phyloP scores from a whole-genome alignment of 2,113 vertebrate genomes.

The Dasypus novemcinctus region DNA sequence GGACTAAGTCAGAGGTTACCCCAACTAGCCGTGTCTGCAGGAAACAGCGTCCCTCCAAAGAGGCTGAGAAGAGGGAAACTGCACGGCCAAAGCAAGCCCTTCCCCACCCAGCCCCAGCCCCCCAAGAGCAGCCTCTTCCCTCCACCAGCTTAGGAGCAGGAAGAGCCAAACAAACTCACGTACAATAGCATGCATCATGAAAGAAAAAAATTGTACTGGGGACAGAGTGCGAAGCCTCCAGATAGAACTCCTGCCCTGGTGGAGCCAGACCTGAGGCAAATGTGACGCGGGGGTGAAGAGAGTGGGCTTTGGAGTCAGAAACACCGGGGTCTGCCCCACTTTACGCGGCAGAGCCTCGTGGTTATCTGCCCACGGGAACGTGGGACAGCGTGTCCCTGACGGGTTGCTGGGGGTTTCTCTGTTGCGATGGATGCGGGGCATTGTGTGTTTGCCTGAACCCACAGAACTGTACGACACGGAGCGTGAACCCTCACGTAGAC shows the following conservation, averaged over 20 bases:
- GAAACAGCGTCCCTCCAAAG: not conserved
- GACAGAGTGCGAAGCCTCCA: not conserved
- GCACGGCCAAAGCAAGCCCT: not conserved
- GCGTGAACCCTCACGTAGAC: too few species aligned
- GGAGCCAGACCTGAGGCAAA: not conserved
- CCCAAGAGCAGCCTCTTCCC: not conserved
- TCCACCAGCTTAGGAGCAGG: not conserved
- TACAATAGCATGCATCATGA: not conserved
- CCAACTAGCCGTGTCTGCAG: not conserved
- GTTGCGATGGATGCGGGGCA: too few species aligned
- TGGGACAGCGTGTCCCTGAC: accelerated
- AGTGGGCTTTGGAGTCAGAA: not conserved
- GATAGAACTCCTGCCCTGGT: not conserved
- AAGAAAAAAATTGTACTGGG: not conserved
- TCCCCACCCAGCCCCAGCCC: too few species aligned
- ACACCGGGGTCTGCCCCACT: not conserved
- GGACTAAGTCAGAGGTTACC: not conserved
- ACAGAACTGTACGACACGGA: too few species aligned
- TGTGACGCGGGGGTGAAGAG: not conserved
- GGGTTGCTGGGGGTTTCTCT: not conserved
- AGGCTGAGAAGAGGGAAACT: not conserved
- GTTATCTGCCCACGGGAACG: not conserved
- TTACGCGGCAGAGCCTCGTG: not conserved
- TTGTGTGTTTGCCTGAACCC: too few species aligned
- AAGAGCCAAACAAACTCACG: not conserved